Evolutionary conservation across 2,113 vertebrate species (phyloP).

Genomic region (Rhinoptilus africanus): DNA sequence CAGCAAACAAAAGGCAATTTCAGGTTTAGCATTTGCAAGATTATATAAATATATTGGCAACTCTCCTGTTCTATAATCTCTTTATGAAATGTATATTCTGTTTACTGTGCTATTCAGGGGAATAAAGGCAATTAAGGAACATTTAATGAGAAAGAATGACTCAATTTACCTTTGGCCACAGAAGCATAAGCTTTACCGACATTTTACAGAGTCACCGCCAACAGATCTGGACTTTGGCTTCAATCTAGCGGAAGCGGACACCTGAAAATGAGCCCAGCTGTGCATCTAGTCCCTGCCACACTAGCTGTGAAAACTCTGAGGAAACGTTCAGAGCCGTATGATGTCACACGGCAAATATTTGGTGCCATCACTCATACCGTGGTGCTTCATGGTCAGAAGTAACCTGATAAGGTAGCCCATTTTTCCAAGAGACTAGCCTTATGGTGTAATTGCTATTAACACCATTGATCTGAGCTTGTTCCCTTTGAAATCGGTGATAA

Average conservation of each 20-base stretch:
- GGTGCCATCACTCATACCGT: background rate
- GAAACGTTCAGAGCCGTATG: background rate
- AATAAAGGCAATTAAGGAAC: slow-evolving; percentile 32
- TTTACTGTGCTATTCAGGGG: background rate
- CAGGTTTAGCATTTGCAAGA: background rate
- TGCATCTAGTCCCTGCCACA: background rate
- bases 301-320: background rate
- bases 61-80: background rate
- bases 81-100: background rate
- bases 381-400: background rate
- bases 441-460: background rate
- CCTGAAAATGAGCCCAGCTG: background rate
- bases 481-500: background rate
- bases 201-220: background rate
- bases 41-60: background rate
- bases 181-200: background rate
- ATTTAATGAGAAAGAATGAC: slow-evolving; percentile 10
- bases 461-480: background rate
- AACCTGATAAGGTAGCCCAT: background rate
- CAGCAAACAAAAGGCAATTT: slow-evolving; percentile 28
- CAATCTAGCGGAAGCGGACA: background rate
- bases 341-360: background rate
- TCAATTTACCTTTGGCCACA: slow-evolving; percentile 34
- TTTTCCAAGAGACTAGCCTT: background rate
- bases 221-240: slow-evolving; percentile 51